phyloP scores from a whole-genome alignment of 1,140 invertebrate genomes.

The Triops cancriformis region DNA sequence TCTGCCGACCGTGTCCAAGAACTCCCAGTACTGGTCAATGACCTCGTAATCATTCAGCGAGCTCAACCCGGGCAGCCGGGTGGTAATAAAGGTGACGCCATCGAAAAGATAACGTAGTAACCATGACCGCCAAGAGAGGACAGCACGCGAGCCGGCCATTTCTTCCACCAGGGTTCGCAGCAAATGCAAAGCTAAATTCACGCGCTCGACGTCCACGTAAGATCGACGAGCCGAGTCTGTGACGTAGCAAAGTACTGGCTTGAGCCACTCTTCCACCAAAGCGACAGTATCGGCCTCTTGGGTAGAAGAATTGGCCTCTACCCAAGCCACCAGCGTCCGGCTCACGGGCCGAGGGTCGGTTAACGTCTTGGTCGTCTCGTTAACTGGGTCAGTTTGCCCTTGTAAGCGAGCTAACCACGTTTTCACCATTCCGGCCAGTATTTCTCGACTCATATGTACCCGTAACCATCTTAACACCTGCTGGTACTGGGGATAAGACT shows the following conservation, averaged over 20 bases:
- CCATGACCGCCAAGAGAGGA: background rate
- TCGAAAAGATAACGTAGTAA: background rate
- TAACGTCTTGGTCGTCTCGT: background rate
- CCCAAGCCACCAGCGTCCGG: background rate
- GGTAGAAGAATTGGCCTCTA: background rate
- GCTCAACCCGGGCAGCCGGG: background rate
- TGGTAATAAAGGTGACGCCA: background rate
- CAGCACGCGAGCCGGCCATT: background rate
- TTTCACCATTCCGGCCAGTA: background rate
- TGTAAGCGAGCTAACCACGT: background rate
- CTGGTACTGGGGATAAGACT: background rate
- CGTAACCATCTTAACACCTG: background rate
- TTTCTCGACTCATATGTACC: background rate
- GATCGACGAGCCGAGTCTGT: background rate
- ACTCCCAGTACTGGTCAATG: background rate
- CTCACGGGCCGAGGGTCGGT: background rate
- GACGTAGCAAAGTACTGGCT: background rate
- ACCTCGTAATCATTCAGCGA: background rate
- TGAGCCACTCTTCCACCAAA: conserved; percentile 4
- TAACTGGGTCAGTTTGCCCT: background rate
- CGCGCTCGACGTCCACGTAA: background rate
- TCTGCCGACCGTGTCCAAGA: background rate
- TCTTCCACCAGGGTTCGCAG: background rate
- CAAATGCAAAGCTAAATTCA: background rate
- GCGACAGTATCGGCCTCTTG: background rate